Percentiles rank a stretch among this genome's conserved stretches.
Conservation (phyloP, 1,140 invertebrate species). For the Zaprionus capensis region DNA sequence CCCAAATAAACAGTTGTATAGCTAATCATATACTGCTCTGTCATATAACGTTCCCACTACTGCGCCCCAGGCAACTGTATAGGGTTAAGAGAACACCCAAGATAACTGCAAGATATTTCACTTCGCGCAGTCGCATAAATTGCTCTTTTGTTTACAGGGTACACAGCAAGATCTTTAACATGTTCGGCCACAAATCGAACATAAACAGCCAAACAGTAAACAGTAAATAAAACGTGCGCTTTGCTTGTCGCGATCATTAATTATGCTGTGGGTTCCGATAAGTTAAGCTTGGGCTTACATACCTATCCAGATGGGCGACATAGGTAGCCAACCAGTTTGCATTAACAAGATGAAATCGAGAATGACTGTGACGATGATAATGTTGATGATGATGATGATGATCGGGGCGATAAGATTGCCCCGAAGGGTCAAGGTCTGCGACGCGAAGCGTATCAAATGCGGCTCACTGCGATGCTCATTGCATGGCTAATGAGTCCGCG, state of each 20-base stretch:
- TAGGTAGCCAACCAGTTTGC: conserved; percentile 3
- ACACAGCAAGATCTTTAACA: conserved; percentile 44
- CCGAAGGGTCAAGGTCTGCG: conserved; percentile 39
- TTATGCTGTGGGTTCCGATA: conserved; percentile 47
- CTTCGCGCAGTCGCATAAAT: conserved; percentile 63
- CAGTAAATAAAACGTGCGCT: conserved; percentile 76
- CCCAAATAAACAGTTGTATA: neutral
- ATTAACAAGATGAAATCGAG: conserved; percentile 30
- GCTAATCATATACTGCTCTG: neutral
- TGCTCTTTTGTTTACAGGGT: conserved; percentile 65
- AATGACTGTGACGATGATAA: neutral
- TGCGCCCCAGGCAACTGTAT: neutral
- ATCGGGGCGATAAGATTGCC: conserved; percentile 40
- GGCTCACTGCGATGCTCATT: conserved; percentile 15
- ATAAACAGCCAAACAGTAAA: conserved; percentile 43
- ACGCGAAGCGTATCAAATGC: conserved; percentile 44
- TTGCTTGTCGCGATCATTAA: conserved; percentile 70
- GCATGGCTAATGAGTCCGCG: neutral
- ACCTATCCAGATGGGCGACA: neutral
- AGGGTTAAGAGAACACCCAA: conserved; percentile 43
- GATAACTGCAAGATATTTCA: conserved; percentile 49
- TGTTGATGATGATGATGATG: conserved; percentile 26
- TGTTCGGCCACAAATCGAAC: conserved; percentile 38
- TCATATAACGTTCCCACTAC: neutral
- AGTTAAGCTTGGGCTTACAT: neutral